Base-by-base conservation (phyloP, 2,113 vertebrate genomes). In the Gadus chalcogrammus region DNA sequence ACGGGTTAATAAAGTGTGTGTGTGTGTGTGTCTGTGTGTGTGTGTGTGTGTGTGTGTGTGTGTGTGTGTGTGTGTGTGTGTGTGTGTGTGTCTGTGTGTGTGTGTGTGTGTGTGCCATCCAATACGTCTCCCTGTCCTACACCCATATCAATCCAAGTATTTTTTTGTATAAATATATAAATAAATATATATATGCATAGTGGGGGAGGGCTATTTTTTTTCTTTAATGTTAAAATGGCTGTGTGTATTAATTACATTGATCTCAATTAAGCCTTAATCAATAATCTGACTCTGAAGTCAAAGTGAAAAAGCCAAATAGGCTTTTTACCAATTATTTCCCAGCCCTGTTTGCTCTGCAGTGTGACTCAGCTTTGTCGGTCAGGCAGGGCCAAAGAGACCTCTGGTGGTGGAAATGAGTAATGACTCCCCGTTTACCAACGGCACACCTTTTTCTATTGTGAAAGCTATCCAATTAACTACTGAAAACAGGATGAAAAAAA, bases 281-380 rank as follows among this genome's bases (percentile, higher is more conserved):
- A 48, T 48, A 13, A 48, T 48, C 1, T 48, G 42, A 48, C 42
- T 48, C 12, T 48, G 8, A 48, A 48, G 42, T 12, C 7, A 9
- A 20, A 22, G n/a, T 61, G 20, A 61, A 18, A 55, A n/a, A 61
- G 20, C 0, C 60, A 61, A 61, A 24, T 24, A 61, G 20, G 12
- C 60, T 61, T 13, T 61, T 24, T 61, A 24, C 18, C 60, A 61
- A 61, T 12, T 61, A 13, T 61, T 61, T 61, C 12, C 22, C 18
- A 17, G 55, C 17, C 15, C 17, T 5, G 15, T 58, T 58, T 60
- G 38, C 59, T 72, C 76, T 86, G 85, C 83, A 87, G 78, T 65
- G 84, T 91, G 88, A 91, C 85, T 90, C 87, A 88, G 88, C 88
- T 85, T 79, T 13, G 64, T 75, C 3, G 0, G 20, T 4, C 17